Evolutionary conservation across 2,888 invertebrate species (phyloP), one percentile per base, ranked within the genome.

Genomic region (Kryphioiulus occultus): DNA sequence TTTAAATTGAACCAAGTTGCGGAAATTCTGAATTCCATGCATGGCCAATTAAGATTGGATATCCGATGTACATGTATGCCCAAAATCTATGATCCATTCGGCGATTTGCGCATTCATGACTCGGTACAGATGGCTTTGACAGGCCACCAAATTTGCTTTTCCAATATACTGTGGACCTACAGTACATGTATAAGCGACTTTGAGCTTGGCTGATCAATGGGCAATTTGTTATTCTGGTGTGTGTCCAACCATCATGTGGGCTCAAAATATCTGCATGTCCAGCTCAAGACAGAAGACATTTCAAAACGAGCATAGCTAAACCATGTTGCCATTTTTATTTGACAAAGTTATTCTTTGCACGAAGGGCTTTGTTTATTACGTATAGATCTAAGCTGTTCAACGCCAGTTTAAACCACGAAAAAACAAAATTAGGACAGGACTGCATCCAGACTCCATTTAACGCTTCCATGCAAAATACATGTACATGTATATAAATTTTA

Each of bases 21-120:
- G 12, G 68, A 68, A 68, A 68, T 26, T 68, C 68, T 10, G 26
- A 10, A 9, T 68, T 68, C 68, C 26, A 68, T 68, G 68, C 68
- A 68, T 68, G 68, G 68, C 26, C 68, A 68, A 68, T 68, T 68
- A 68, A 68, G 68, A 30, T 68, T 26, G 68, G n/a, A 68, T 68
- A 26, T 68, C 26, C 68, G 26, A n/a, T n/a, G n/a, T n/a, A n/a
- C n/a, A 68, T 68, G 68, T 68, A 26, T 26, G 26, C 26, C 26
- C 68, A 26, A 26, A 68, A 68, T 68, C 26, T 68, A 68, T 68
- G 68, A 68, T 68, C 68, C 68, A 68, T 68, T 68, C 68, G 7
- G 68, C 26, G 68, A 68, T 68, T 68, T 68, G 68, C 9, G 26
- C 68, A 68, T 68, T 68, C 68, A 68, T 68, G 68, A 68, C 26